phyloP scores from a whole-genome alignment of 2,888 invertebrate species.

The Celastrina argiolus region DNA sequence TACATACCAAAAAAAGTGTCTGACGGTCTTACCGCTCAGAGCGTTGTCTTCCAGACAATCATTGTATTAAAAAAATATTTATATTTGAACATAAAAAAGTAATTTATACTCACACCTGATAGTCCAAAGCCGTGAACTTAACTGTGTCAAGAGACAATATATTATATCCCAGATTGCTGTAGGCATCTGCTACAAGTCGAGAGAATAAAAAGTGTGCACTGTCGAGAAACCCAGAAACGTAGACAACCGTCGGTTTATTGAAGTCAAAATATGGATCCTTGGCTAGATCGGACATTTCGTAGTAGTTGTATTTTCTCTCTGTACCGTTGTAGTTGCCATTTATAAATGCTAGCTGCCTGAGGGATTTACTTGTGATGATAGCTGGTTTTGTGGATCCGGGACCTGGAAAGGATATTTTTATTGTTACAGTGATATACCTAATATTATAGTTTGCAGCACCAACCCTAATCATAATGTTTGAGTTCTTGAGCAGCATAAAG shows the following conservation, averaged over 20 bases:
- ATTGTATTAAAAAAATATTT: no score
- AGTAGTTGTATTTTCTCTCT: slow-evolving; percentile 45
- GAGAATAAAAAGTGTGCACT: slow-evolving; percentile 44
- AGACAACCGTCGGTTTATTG: slow-evolving; percentile 49
- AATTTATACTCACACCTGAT: slow-evolving; percentile 51
- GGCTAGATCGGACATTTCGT: slow-evolving; percentile 45
- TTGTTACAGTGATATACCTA: background rate
- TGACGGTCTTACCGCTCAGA: no score
- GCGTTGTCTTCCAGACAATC: no score
- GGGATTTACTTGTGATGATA: slow-evolving; percentile 4
- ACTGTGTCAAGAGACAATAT: slow-evolving; percentile 31
- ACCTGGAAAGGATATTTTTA: background rate
- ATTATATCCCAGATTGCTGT: slow-evolving; percentile 46
- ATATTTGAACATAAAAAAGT: no score
- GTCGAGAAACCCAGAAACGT: slow-evolving; percentile 54
- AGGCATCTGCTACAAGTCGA: slow-evolving; percentile 36
- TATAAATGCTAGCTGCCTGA: background rate
- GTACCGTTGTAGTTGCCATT: background rate
- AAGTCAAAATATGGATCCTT: slow-evolving; percentile 44
- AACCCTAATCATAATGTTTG: no score
- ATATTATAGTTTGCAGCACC: no score
- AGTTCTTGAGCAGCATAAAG: no score
- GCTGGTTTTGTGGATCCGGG: slow-evolving; percentile 5
- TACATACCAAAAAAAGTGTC: no score
- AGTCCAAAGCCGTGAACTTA: slow-evolving; percentile 43